phyloP scores from a whole-genome alignment of 2,888 invertebrate species.

The Drosophila percnosoma region DNA sequence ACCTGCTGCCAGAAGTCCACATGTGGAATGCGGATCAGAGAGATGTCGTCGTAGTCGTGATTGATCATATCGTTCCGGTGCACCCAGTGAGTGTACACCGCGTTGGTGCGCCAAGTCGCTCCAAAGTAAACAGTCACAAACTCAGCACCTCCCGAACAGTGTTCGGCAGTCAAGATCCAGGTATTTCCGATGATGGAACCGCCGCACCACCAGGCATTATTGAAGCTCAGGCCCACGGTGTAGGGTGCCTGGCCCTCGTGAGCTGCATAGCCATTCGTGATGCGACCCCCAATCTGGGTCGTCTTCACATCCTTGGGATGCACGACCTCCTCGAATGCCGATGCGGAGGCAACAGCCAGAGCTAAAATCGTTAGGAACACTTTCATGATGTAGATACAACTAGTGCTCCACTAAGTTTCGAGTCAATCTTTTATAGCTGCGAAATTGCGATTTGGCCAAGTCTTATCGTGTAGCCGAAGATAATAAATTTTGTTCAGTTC shows the following conservation, averaged over 20 bases:
- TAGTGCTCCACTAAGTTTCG: not conserved
- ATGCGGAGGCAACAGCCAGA: conserved; percentile 52
- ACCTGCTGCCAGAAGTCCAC: conserved; percentile 62
- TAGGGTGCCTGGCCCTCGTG: conserved; percentile 71
- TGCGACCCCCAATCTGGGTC: conserved; percentile 54
- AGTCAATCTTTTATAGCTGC: conserved; percentile 23
- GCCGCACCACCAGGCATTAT: conserved; percentile 74
- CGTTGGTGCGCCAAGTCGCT: conserved; percentile 60
- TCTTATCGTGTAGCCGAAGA: conserved; percentile 16
- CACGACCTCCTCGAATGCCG: conserved; percentile 20
- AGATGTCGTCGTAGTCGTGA: conserved; percentile 55
- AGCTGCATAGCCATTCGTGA: conserved; percentile 67
- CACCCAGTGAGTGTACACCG: conserved; percentile 60
- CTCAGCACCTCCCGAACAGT: conserved; percentile 62
- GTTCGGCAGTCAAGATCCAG: conserved; percentile 79
- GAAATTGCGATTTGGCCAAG: not conserved
- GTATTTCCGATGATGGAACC: conserved; percentile 73
- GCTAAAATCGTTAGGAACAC: conserved; percentile 53
- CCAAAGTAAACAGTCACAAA: conserved; percentile 62
- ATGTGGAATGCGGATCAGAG: conserved; percentile 65
- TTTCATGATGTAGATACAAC: conserved; percentile 54
- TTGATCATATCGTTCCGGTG: conserved; percentile 47
- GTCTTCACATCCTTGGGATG: conserved; percentile 48
- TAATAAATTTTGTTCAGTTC: conserved; percentile 29
- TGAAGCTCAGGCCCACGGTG: conserved; percentile 73